phyloP scores from a whole-genome alignment of 35 echinoderm and acorn worm genomes.

The Hemicentrotus pulcherrimus region DNA sequence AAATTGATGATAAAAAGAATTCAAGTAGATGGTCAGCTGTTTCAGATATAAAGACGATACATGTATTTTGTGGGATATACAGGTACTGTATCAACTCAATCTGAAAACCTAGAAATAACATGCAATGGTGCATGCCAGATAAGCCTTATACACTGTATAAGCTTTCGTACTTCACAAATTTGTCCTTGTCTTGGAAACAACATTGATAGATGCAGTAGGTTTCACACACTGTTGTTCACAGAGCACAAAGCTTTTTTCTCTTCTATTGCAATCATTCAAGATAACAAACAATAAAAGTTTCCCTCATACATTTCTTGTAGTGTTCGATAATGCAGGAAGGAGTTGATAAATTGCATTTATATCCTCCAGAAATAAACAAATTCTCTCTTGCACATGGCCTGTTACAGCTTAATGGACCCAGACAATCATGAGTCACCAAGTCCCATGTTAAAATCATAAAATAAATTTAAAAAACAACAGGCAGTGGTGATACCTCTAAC shows the following conservation, averaged over 20 bases:
- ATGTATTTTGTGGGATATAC: too few relatives aligned
- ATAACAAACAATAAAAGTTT: neutral
- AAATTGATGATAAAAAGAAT: too few relatives aligned
- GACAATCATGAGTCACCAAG: neutral
- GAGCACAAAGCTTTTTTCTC: too few relatives aligned
- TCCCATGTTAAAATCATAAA: neutral
- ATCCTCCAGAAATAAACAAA: neutral
- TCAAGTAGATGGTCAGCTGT: too few relatives aligned
- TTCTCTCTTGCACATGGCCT: neutral
- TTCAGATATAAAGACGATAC: too few relatives aligned
- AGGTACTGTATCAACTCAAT: too few relatives aligned
- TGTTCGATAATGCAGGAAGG: neutral
- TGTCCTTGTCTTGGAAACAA: neutral
- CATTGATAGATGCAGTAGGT: too few relatives aligned
- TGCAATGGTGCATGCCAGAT: neutral
- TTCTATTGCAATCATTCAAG: neutral
- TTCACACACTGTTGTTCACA: neutral
- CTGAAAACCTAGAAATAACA: too few relatives aligned
- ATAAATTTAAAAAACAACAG: too few relatives aligned
- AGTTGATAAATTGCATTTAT: neutral
- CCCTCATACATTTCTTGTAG: neutral
- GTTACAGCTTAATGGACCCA: neutral
- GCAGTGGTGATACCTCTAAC: too few relatives aligned
- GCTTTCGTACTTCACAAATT: too few relatives aligned
- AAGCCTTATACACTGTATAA: neutral